A percentile compares a stretch with the other conserved stretches of the same genome.
Conservation (phyloP, 2,888 invertebrate genomes). For the Ceramica pisi region DNA sequence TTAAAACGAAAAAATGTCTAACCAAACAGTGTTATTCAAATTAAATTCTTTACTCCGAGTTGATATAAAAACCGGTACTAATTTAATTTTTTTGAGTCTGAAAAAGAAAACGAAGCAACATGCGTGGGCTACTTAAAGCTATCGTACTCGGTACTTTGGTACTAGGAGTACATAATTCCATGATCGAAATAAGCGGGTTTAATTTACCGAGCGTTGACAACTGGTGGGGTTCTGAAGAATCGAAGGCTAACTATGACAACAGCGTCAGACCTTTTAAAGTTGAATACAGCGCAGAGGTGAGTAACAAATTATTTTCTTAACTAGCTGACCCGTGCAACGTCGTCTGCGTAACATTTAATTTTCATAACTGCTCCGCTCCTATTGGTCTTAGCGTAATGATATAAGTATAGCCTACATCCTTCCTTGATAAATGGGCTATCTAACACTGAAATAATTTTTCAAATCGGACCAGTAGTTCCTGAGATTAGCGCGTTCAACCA, state of each 20-base stretch:
- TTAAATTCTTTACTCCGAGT: not conserved
- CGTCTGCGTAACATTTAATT: too few relatives aligned
- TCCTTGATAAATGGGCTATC: too few relatives aligned
- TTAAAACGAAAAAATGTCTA: not conserved
- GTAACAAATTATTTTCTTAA: too few relatives aligned
- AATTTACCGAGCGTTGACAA: conserved; percentile 22
- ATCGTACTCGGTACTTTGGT: conserved; percentile 1
- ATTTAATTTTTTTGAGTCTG: not conserved
- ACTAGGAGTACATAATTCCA: conserved; percentile 17
- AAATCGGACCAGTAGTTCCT: too few relatives aligned
- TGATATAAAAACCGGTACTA: not conserved
- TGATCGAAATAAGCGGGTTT: conserved; percentile 9
- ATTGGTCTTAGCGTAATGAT: too few relatives aligned
- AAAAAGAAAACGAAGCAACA: not conserved
- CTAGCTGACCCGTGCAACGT: too few relatives aligned
- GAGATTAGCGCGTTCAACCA: too few relatives aligned
- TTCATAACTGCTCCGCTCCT: too few relatives aligned
- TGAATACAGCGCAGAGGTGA: conserved; percentile 11
- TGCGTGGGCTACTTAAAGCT: not conserved
- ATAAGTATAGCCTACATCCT: too few relatives aligned
- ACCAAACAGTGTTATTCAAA: not conserved
- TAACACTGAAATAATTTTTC: too few relatives aligned
- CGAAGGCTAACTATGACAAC: conserved; percentile 74
- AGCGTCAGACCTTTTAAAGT: conserved; percentile 76
- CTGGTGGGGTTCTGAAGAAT: conserved; percentile 59